Percentiles rank a stretch among this genome's conserved stretches.
These are phyloP conservation scores for Drosophila macrospina DNA, from an alignment of 2,888 invertebrate genomes.

Conservation along the genomic window DNA sequence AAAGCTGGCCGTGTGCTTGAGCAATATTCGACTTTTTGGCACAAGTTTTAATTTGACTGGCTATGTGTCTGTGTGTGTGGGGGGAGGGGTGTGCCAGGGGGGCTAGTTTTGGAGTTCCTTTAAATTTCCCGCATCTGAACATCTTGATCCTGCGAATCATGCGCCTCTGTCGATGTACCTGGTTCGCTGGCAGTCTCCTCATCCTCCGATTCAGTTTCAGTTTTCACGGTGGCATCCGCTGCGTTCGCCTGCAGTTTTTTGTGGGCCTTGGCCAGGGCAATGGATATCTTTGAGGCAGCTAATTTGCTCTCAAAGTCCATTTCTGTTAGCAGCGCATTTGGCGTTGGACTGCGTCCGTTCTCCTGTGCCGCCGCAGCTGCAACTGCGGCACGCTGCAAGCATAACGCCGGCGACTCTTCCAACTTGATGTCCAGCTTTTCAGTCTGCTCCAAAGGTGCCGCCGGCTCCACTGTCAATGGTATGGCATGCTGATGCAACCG, in stretches of 20 bases:
- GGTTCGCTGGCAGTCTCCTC: constrained; percentile 62
- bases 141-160: constrained; percentile 65
- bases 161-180: constrained; percentile 61
- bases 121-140: constrained; percentile 77
- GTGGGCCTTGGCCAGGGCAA: constrained; percentile 75
- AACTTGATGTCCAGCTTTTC: constrained; percentile 82
- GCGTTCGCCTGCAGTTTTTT: constrained; percentile 34
- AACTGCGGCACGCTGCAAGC: constrained; percentile 74
- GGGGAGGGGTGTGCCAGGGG: background rate
- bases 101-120: background rate
- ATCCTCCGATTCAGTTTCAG: constrained; percentile 65
- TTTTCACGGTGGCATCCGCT: constrained; percentile 23
- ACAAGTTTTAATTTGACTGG: constrained; percentile 78
- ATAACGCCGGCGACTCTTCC: constrained; percentile 81
- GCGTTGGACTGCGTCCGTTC: constrained; percentile 52
- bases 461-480: constrained; percentile 82
- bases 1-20: constrained; percentile 63
- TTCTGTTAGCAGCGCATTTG: constrained; percentile 58
- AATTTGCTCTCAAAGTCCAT: constrained; percentile 84
- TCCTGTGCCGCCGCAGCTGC: constrained; percentile 52
- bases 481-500: constrained; percentile 82
- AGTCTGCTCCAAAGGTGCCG: constrained; percentile 82
- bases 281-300: constrained; percentile 84
- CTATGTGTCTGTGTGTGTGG: constrained; percentile 30
- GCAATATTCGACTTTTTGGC: constrained; percentile 83